Conservation (phyloP, 1,140 invertebrate species). For the Drosophila pseudoananassae region DNA sequence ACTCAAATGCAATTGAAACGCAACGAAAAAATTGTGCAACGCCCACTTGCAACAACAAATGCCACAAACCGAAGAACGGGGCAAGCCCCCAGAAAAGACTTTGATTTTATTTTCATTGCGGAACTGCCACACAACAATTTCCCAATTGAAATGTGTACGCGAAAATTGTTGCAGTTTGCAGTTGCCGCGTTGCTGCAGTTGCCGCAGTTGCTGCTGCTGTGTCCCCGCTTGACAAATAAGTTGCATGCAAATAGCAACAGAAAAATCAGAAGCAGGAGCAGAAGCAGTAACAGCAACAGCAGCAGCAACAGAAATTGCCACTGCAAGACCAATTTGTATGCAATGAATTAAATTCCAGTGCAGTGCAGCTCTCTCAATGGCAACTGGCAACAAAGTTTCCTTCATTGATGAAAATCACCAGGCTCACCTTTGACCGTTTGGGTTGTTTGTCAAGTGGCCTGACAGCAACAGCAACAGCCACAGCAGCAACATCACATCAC, state of each 20-base stretch:
- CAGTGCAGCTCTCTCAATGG: constrained; percentile 60
- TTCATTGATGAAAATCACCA: constrained; percentile 68
- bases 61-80: background rate
- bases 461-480: constrained; percentile 35
- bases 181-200: constrained; percentile 18
- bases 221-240: constrained; percentile 70
- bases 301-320: constrained; percentile 42
- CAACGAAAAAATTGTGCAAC: constrained; percentile 71
- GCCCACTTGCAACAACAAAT: constrained; percentile 58
- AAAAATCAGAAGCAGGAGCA: constrained; percentile 23
- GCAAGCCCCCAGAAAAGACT: background rate
- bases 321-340: constrained; percentile 63
- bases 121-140: constrained; percentile 71
- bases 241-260: constrained; percentile 71
- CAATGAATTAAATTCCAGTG: constrained; percentile 76
- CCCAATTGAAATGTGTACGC: constrained; percentile 78
- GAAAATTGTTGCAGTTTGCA: constrained; percentile 59
- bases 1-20: constrained; percentile 74
- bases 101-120: constrained; percentile 55
- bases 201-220: constrained; percentile 1
- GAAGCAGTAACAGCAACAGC: constrained; percentile 10
- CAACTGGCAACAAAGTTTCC: constrained; percentile 34
- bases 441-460: constrained; percentile 70
- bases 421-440: constrained; percentile 63
- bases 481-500: background rate